phyloP scores from a whole-genome alignment of 2,888 invertebrate genomes.

The Unio pictorum region DNA sequence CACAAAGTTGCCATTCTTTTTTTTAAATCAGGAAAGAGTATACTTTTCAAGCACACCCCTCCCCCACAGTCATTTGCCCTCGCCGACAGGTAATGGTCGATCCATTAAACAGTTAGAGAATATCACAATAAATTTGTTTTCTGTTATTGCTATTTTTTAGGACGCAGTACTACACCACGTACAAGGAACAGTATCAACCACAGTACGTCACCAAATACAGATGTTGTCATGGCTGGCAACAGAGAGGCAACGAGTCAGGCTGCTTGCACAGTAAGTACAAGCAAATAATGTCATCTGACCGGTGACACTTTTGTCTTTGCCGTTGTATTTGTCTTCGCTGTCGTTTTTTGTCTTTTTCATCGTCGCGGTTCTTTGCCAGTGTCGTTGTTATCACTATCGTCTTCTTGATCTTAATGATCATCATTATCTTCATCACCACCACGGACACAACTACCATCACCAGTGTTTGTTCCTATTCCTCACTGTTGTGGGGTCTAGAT shows the following conservation, averaged over 20 bases:
- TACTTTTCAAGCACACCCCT: too few species aligned
- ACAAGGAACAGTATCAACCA: constrained; percentile 71
- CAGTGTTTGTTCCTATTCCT: too few species aligned
- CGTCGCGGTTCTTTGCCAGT: neutral
- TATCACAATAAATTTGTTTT: too few species aligned
- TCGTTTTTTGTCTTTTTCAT: neutral
- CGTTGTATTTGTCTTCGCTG: neutral
- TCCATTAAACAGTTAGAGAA: too few species aligned
- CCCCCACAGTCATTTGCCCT: too few species aligned
- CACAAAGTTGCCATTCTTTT: too few species aligned
- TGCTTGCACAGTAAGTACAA: constrained; percentile 72
- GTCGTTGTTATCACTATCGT: neutral
- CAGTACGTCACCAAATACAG: constrained; percentile 70
- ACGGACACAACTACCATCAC: too few species aligned
- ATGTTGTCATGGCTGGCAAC: constrained; percentile 74
- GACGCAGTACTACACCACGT: constrained; percentile 73
- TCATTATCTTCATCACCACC: too few species aligned
- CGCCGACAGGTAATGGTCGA: too few species aligned
- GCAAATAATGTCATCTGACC: neutral
- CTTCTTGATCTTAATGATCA: too few species aligned
- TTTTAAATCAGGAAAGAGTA: too few species aligned
- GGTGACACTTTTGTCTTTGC: neutral
- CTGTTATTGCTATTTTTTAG: constrained; percentile 57
- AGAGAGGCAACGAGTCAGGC: constrained; percentile 67
- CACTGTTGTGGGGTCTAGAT: too few species aligned